Base-by-base conservation (phyloP, 2,797 vertebrate genomes). In the Pangasius mekongensis region DNA sequence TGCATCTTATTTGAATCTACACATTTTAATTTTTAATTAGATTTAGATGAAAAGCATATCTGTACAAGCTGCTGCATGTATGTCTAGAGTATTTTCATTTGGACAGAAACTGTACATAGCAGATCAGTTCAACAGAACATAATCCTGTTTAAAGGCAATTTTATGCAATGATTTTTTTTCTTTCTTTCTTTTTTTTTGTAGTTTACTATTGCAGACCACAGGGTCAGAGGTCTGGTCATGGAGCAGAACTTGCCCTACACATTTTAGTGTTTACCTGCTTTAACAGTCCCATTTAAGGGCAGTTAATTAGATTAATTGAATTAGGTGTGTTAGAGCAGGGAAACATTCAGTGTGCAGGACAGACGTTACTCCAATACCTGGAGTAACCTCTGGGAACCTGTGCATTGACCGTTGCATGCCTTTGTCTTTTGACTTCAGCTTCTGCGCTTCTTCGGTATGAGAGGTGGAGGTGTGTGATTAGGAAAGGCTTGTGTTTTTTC, bases 391-490 rank as follows among this genome's bases (percentile, higher is more conserved):
- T 20, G 27, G 27, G 64, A 84, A 24, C 30, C 30, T 67, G 8
- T 54, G n/a, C n/a, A 33, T 18, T 67, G 13, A 20, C 5, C 11
- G 18, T 16, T 86, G 73, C 18, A 54, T 78, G 85, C 14, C 36
- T 30, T 86, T 62, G 30, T 90, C 92, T 90, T 93, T 91, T 76
- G 90, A 94, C 90, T 90, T 93, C 86, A 91, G 92, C 90, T 95
- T 86, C 93, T 93, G 39, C 91, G 92, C 90, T 95, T 94, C 92
- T 97, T 96, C 1, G 96, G 96, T 67, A 94, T 88, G 85, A 94
- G 80, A 0, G 94, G 95, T 88, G 95, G 95, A 14, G 93, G 91
- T 33, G 92, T 73, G 39, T 88, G 93, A 86, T 91, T 94, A 85
- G 89, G 86, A 47, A 90, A 67, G 20, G 87, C 0, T 56, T 93